These are phyloP conservation scores for Mixornis gularis DNA, from an alignment of 2,113 vertebrate species.

Conservation along the genomic window DNA sequence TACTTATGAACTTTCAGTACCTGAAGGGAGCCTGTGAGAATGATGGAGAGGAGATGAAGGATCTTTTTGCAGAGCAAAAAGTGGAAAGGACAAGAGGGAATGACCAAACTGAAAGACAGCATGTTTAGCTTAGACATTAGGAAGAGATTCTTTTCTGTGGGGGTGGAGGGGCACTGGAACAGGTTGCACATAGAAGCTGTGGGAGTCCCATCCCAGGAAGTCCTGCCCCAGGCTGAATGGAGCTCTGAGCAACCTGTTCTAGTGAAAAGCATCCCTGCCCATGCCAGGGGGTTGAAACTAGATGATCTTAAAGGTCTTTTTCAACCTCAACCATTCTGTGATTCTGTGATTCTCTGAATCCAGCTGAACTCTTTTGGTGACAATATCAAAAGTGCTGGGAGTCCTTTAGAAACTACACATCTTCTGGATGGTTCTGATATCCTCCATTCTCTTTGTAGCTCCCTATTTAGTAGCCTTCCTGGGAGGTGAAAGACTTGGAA, in stretches of 20 bases:
- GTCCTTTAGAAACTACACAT: background rate
- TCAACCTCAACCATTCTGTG: background rate
- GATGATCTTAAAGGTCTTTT: background rate
- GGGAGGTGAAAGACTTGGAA: background rate
- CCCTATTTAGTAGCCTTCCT: background rate
- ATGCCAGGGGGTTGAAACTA: background rate
- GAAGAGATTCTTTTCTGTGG: background rate
- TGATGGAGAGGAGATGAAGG: background rate
- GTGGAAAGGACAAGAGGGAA: background rate
- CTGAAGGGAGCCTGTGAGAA: background rate
- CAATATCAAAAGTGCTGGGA: background rate
- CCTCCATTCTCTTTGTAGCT: background rate
- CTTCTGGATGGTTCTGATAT: background rate
- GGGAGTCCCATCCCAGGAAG: background rate
- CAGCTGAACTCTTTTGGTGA: background rate
- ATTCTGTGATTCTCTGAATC: background rate
- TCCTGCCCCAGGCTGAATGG: no score
- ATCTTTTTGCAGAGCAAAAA: background rate
- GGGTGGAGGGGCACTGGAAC: background rate
- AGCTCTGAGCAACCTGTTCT: background rate
- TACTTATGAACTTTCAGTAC: background rate
- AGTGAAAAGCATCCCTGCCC: background rate
- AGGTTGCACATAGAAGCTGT: background rate
- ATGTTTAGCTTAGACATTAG: background rate
- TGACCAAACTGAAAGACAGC: background rate